Evolutionary conservation across 1,140 invertebrate species (phyloP), one percentile per base, ranked within the genome.

Genomic region (Belonocnema kinseyi): DNA sequence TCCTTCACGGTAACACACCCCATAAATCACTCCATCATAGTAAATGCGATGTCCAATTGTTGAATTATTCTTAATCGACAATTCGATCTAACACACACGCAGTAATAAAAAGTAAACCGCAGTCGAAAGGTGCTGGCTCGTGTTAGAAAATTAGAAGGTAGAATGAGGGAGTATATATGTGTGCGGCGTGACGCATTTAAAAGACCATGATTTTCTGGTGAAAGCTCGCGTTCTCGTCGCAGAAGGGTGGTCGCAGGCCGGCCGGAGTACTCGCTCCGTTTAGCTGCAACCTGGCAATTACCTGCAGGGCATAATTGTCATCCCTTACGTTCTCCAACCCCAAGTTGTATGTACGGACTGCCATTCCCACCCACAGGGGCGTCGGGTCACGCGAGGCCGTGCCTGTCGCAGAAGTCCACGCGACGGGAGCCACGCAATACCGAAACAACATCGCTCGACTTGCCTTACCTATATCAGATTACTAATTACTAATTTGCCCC

Each of bases 371-470:
- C 77, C 75, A 73, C 77, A 71, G 72, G 81, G 80, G 86, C 85
- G 86, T 88, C 77, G 82, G 85, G 87, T 91, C 90, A 91, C 90
- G 90, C 90, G 88, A 91, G 90, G 90, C 89, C 88, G 90, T 90
- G 87, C 90, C 90, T 91, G 90, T 91, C 90, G 88, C 90, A 90
- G 81, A 84, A 89, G 85, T 88, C 90, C 90, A 91, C 90, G 89
- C 89, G 90, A 91, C 88, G 85, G 75, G 77, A 86, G 81, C 89
- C 90, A 91, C 90, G 90, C 90, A 90, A 91, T 87, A 82, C 87
- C 87, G 84, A 89, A 89, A 89, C 87, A 89, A 88, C 85, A 87
- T 87, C 85, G 85, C 84, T 78, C 82, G 78, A 83, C 83, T 83
- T 77, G 79, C 87, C 86, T 86, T 79, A 74, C 85, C 83, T 84